phyloP scores from a whole-genome alignment of 2,797 vertebrate species.

The Hirundo rustica region DNA sequence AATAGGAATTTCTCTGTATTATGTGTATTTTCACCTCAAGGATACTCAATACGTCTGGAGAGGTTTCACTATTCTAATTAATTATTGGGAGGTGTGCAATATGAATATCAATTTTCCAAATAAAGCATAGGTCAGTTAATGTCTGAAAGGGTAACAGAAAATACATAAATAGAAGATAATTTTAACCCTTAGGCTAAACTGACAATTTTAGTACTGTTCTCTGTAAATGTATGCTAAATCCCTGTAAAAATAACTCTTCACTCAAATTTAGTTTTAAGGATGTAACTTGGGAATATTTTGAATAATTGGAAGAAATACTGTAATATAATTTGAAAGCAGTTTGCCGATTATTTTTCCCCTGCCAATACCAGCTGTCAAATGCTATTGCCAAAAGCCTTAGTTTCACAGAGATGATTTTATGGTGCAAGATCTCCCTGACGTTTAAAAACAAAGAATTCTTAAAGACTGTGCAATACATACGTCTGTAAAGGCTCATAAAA shows the following conservation, averaged over 20 bases:
- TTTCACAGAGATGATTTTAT: background rate
- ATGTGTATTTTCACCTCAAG: slow-evolving; percentile 2
- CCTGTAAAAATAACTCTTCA: background rate
- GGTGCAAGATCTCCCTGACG: background rate
- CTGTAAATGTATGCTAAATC: background rate
- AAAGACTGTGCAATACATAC: background rate
- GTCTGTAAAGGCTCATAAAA: background rate
- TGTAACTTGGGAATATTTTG: background rate
- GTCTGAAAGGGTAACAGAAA: background rate
- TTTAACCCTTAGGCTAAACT: background rate
- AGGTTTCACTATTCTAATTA: slow-evolving; percentile 30
- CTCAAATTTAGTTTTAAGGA: background rate
- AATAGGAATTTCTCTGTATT: background rate
- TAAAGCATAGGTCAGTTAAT: background rate
- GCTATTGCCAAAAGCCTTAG: background rate
- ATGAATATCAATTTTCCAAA: slow-evolving; percentile 52
- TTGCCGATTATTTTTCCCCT: background rate
- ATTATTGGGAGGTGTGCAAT: slow-evolving; percentile 18
- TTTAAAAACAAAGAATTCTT: background rate
- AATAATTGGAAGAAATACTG: background rate
- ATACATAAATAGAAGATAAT: background rate
- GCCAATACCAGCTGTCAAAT: background rate
- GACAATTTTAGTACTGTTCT: background rate
- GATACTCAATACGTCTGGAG: background rate
- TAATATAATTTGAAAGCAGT: background rate